Base-by-base conservation (phyloP, 2,888 invertebrate genomes). In the Lapara coniferarum region DNA sequence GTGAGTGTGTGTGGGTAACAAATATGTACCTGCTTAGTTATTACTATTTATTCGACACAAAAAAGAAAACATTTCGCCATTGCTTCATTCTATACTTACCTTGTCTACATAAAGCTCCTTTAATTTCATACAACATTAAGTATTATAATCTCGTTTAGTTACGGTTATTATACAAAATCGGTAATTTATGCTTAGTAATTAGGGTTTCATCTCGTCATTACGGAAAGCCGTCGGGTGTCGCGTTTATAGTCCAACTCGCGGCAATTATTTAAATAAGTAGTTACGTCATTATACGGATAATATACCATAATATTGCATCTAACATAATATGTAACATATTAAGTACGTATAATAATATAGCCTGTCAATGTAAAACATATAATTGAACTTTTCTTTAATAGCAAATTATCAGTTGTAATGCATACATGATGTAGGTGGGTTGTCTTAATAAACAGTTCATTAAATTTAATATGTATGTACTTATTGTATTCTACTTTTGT, bases 111-210 rank as follows among this genome's bases (percentile, higher is more conserved):
- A 37, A 37, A 37, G 37, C 16, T 53, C 4, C 44, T 37, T 59
- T 16, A 16, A 37, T 68, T 68, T 57, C 57, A 51, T 58, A 16
- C 25, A 30, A 66, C 30, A 59, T 68, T 37, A 51, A 30, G 58
- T 51, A 49, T 51, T 68, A 57, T 57, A 25, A 25, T 49, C 16
- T 16, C 30, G 49, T 51, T 30, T 58, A 68, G 44, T 52, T 68
- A 58, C 58, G 46, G 16, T 68, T 59, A 30, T 59, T 68, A 37
- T 68, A 51, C 63, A 81, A 81, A 81, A 85, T 85, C 85, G 81
- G 83, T 87, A 89, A 89, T 89, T 86, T 85, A 84, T 84, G 84
- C 7, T 37, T 37, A 37, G 84, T 89, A 89, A 91, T 91, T 90
- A 89, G 85, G 83, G 82, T 80, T 80, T 86, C 86, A 88, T 82